A percentile compares a stretch with the other conserved stretches of the same genome.
phyloP scores from a whole-genome alignment of 2,113 vertebrate genomes.

The Hypocryptadius cinnamomeus region DNA sequence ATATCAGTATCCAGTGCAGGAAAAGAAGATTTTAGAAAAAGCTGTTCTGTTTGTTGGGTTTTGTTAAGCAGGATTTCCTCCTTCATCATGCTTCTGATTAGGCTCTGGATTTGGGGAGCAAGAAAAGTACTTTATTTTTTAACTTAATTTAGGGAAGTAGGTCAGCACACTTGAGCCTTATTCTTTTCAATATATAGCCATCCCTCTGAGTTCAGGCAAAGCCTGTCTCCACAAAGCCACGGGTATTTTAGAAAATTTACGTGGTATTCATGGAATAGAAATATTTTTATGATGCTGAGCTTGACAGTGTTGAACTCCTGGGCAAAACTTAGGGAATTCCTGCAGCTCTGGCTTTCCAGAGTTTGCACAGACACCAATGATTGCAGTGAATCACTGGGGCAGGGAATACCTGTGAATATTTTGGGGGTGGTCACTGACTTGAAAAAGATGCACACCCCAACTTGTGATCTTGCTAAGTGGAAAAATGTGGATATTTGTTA shows the following conservation, averaged over 20 bases:
- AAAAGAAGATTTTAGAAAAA: neutral
- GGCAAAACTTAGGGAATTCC: neutral
- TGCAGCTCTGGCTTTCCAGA: neutral
- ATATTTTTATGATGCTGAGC: neutral
- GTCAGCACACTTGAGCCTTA: neutral
- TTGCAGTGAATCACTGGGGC: neutral
- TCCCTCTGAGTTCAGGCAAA: neutral
- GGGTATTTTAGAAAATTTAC: neutral
- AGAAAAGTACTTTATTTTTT: neutral
- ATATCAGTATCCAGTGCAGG: neutral
- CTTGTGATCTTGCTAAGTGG: neutral
- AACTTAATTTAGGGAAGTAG: neutral
- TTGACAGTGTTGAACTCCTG: neutral
- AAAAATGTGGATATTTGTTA: neutral
- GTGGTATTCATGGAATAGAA: neutral
- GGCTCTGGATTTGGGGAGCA: neutral
- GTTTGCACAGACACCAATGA: neutral
- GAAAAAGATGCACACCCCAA: neutral
- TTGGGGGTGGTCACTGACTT: neutral
- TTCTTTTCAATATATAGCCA: neutral
- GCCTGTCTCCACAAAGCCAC: neutral
- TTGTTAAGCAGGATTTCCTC: neutral
- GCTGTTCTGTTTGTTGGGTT: neutral
- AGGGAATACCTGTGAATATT: constrained; percentile 40
- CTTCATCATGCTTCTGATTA: neutral